Evolutionary conservation across 2,113 vertebrate species (phyloP).

Genomic region (Tachuris rubrigastra): DNA sequence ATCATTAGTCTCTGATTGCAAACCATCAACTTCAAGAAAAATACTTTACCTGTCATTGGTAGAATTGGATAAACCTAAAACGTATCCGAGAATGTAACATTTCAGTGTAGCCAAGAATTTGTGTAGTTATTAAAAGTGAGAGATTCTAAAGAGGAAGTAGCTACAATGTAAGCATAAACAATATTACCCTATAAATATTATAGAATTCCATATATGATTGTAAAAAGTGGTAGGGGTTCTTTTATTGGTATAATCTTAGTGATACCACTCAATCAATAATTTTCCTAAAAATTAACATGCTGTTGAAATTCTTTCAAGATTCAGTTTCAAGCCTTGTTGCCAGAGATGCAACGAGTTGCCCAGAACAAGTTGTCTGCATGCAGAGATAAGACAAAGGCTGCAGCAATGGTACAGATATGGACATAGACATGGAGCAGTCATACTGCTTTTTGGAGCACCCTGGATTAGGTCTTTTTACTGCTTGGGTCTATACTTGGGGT

Average conservation of each 20-base stretch:
- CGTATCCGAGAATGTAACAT: background rate
- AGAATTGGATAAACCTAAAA: background rate
- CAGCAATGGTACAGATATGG: background rate
- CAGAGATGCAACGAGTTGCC: background rate
- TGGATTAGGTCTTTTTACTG: background rate
- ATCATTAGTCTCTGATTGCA: background rate
- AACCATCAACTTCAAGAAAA: background rate
- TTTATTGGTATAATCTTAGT: background rate
- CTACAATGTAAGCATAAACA: background rate
- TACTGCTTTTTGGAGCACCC: background rate
- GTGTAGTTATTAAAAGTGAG: background rate
- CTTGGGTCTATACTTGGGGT: background rate
- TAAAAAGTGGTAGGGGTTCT: background rate
- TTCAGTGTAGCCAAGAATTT: background rate
- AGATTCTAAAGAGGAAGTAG: background rate
- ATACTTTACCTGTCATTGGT: background rate
- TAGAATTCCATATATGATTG: background rate
- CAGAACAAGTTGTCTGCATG: background rate
- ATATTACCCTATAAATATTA: background rate
- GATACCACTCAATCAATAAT: background rate
- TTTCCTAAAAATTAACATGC: background rate
- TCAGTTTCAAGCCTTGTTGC: background rate
- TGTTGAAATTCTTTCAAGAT: background rate
- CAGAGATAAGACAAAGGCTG: background rate
- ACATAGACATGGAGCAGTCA: background rate